phyloP scores from a whole-genome alignment of 2,888 invertebrate genomes.

The Tetragonisca angustula region DNA sequence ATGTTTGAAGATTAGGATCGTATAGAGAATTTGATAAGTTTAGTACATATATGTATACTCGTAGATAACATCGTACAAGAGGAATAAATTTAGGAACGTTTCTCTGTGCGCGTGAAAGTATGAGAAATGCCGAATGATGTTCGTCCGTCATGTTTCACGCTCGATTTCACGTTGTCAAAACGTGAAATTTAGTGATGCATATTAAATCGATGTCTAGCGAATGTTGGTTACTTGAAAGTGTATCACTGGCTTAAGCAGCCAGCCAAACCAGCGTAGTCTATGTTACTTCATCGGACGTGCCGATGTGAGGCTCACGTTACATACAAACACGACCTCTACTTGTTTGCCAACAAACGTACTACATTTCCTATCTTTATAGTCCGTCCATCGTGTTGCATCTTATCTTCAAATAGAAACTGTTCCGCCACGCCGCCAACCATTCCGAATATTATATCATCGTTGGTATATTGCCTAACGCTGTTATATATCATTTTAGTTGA shows the following conservation, averaged over 20 bases:
- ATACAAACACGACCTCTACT: slow-evolving; percentile 71
- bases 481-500: slow-evolving; percentile 31
- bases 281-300: slow-evolving; percentile 60
- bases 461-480: slow-evolving; percentile 49
- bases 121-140: background rate
- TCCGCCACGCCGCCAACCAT: slow-evolving; percentile 48
- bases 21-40: background rate
- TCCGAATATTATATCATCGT: slow-evolving; percentile 56
- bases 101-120: background rate
- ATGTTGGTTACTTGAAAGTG: slow-evolving; percentile 27
- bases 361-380: slow-evolving; percentile 72
- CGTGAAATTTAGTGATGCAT: background rate
- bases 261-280: slow-evolving; percentile 38
- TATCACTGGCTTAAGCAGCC: slow-evolving; percentile 27
- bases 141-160: slow-evolving; percentile 1
- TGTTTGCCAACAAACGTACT: slow-evolving; percentile 71
- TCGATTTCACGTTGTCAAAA: slow-evolving; percentile 4
- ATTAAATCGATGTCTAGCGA: background rate
- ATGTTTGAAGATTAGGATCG: background rate
- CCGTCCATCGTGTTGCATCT: slow-evolving; percentile 69
- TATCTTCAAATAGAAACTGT: slow-evolving; percentile 71
- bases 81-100: background rate
- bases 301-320: slow-evolving; percentile 62
- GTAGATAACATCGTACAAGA: background rate
- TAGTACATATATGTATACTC: too few relatives aligned